Evolutionary conservation across 2,797 vertebrate genomes (phyloP).

Genomic region (Ciconia nigra): DNA sequence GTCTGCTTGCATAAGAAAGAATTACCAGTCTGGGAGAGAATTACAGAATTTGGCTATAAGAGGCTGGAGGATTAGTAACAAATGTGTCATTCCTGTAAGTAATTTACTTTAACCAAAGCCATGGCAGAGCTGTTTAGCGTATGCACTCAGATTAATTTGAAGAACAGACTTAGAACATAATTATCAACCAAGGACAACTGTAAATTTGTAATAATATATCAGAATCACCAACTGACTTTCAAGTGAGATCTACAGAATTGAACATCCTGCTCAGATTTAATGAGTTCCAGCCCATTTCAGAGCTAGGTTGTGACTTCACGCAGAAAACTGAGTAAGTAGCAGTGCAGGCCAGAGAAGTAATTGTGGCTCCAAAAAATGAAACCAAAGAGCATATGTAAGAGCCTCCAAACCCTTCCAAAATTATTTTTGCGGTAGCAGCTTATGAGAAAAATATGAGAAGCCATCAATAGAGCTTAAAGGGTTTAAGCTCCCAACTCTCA

Average conservation of each 20-base stretch:
- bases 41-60: constrained; percentile 33
- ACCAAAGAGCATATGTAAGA: neutral
- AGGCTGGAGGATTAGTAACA: constrained; percentile 57
- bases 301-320: constrained; percentile 4
- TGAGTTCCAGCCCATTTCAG: constrained; percentile 62
- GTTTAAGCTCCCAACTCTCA: neutral
- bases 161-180: constrained; percentile 67
- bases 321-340: neutral
- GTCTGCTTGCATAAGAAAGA: constrained; percentile 32
- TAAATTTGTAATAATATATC: constrained; percentile 69
- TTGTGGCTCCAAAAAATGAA: neutral
- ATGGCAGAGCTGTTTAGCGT: neutral
- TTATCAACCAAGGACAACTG: constrained; percentile 57
- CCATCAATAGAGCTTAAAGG: neutral
- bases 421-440: neutral
- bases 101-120: constrained; percentile 69
- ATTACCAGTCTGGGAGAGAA: constrained; percentile 43
- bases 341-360: neutral
- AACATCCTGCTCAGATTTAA: constrained; percentile 62
- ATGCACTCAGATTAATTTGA: constrained; percentile 51
- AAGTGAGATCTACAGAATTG: constrained; percentile 56
- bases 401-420: neutral
- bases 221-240: constrained; percentile 55
- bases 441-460: constrained; percentile 7
- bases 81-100: constrained; percentile 70